Evolutionary conservation across 2,113 vertebrate genomes (phyloP).

Genomic region (Ibidorhyncha struthersii): DNA sequence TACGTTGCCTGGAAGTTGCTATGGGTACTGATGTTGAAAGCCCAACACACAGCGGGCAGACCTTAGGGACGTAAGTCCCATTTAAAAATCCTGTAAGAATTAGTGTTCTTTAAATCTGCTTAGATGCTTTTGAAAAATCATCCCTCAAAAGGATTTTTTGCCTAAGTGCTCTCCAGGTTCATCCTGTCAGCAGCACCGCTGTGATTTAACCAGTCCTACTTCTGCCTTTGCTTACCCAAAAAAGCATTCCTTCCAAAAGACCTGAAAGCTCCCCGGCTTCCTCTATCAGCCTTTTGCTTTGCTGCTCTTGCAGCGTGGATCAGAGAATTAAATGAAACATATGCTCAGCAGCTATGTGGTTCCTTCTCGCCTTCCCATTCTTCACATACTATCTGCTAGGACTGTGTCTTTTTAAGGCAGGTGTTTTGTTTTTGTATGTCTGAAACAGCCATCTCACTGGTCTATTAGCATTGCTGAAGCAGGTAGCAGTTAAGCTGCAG

Average conservation of each 20-base stretch:
- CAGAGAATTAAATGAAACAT: background rate
- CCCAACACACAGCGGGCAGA: conserved; percentile 19
- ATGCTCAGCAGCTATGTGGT: background rate
- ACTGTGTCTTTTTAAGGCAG: background rate
- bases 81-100: conserved; percentile 12
- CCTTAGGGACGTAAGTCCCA: background rate
- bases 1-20: conserved; percentile 18
- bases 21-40: conserved; percentile 35
- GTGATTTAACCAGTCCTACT: background rate
- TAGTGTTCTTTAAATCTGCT: background rate
- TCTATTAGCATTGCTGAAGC: background rate
- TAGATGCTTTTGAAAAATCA: background rate
- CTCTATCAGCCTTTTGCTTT: background rate
- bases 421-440: background rate
- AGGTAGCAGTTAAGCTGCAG: background rate
- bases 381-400: background rate
- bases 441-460: background rate
- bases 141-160: conserved; percentile 12
- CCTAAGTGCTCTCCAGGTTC: background rate
- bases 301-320: background rate
- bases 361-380: background rate
- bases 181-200: background rate
- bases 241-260: background rate
- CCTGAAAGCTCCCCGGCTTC: background rate
- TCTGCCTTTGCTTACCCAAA: background rate